A percentile compares a stretch with the other conserved stretches of the same genome.
Evolutionary conservation across 2,113 vertebrate genomes (phyloP).

Genomic region (Cinclus mexicanus): DNA sequence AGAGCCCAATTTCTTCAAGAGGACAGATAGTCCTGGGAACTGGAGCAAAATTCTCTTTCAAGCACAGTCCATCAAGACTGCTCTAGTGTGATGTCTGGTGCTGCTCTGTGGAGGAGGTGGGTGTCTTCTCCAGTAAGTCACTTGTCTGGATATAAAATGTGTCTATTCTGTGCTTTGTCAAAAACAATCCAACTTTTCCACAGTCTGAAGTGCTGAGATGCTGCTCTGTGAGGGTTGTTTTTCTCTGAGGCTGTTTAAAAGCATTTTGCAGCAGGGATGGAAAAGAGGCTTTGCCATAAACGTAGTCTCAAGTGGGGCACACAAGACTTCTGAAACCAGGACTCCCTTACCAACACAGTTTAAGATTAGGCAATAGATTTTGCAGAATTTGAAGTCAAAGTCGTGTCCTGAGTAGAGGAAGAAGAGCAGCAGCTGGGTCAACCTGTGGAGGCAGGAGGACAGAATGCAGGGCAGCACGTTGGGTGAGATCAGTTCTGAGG

Average conservation of each 20-base stretch:
- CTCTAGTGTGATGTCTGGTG: not conserved
- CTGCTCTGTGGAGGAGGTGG: not conserved
- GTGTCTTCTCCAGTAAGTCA: not conserved
- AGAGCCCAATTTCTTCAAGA: not conserved
- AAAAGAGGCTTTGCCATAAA: not conserved
- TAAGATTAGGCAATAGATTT: not conserved
- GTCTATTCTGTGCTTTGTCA: not conserved
- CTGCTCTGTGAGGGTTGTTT: not conserved
- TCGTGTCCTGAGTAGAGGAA: not conserved
- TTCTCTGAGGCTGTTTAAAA: not conserved
- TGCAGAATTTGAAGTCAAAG: not conserved
- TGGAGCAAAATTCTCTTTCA: not conserved
- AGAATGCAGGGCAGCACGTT: not conserved
- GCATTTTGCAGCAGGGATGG: not conserved
- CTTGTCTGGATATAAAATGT: not conserved
- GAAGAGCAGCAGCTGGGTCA: not conserved
- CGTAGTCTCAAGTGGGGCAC: not conserved
- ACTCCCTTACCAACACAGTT: not conserved
- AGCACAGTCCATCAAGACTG: not conserved
- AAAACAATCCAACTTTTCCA: not conserved
- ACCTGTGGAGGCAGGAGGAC: not conserved
- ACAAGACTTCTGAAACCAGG: not conserved
- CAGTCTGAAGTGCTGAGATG: not conserved
- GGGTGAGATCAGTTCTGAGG: not conserved
- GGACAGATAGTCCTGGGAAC: not conserved